Base-by-base conservation (phyloP, 2,113 vertebrate species). In the Sterna hirundo region DNA sequence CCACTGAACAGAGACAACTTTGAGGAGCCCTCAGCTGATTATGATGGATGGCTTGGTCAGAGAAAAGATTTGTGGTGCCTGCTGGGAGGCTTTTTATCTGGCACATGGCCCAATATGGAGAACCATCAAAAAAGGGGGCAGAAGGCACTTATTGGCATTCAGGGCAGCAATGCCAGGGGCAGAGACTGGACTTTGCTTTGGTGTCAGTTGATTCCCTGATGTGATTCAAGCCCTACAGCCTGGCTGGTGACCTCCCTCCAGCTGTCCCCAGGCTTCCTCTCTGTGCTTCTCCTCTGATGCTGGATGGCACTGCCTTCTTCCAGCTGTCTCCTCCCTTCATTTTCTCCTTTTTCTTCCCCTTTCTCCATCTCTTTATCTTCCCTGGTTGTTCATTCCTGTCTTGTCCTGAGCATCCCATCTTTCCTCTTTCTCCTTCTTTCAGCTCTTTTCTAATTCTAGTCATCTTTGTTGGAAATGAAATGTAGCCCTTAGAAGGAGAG, bases 221-320 rank as follows among this genome's bases (percentile, higher is more conserved):
- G 51, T 93, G 81, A 96, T 90, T 95, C 86, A 87, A 94, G 76
- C 81, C 95, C 81, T 89, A 16, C 44, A 49, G 19, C 58, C 30
- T 74, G 26, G 51, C 90, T 90, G 66, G 93, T 90, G 66, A 72
- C 83, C 38, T 83, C 79, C 84, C 83, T 83, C 49, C 16, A 36
- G 34, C 55, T 83, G 19, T 77, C 77, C 42, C 26, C 72, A 94
- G 75, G 29, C 86, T 69, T 84, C 55, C 32, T 54, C 11, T 65
- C 77, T 61, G 29, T 23, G 42, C 14, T 47, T 52, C 77, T 91
- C 16, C 80, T 84, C 47, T 75, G 17, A 90, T 75, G 55, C 34
- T 49, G 60, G 15, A 6, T 68, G 60, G 13, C 6, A 66, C 2
- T 47, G 42, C 74, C 54, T 92, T n/a, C 11, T 17, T 46, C 62